These are phyloP conservation scores for Anableps anableps DNA, from an alignment of 2,797 vertebrate species.

Conservation along the genomic window DNA sequence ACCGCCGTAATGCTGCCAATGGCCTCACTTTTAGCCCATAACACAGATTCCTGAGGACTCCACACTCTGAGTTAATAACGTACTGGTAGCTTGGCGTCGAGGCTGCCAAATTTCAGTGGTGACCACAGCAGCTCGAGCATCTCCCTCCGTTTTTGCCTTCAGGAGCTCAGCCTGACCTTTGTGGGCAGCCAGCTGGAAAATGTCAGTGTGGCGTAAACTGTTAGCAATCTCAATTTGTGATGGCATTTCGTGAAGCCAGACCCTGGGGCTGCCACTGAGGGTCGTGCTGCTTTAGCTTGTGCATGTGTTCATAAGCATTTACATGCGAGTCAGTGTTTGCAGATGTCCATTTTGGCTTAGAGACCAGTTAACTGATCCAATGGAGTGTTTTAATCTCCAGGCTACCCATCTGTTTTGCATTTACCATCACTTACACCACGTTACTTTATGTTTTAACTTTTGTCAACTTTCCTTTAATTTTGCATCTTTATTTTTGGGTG, in stretches of 20 bases:
- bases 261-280: slow-evolving; percentile 40
- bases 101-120: slow-evolving; percentile 57
- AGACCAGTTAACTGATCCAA: slow-evolving; percentile 28
- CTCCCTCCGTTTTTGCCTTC: slow-evolving; percentile 57
- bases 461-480: background rate
- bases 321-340: slow-evolving; percentile 19
- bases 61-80: slow-evolving; percentile 55
- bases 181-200: slow-evolving; percentile 72
- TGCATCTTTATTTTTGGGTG: background rate
- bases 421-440: background rate
- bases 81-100: slow-evolving; percentile 38
- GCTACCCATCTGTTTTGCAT: background rate
- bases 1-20: slow-evolving; percentile 25
- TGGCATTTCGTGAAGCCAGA: slow-evolving; percentile 74
- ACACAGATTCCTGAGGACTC: slow-evolving; percentile 37
- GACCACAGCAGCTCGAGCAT: slow-evolving; percentile 37
- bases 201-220: slow-evolving; percentile 74
- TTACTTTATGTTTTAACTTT: background rate
- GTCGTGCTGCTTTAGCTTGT: slow-evolving; percentile 4
- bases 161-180: slow-evolving; percentile 75
- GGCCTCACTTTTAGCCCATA: slow-evolving; percentile 41
- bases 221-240: slow-evolving; percentile 75
- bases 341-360: slow-evolving; percentile 24
- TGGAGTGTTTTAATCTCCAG: background rate
- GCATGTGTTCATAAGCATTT: slow-evolving; percentile 27